Evolutionary conservation across 2,888 invertebrate species (phyloP).

Genomic region (Heliconius sara): DNA sequence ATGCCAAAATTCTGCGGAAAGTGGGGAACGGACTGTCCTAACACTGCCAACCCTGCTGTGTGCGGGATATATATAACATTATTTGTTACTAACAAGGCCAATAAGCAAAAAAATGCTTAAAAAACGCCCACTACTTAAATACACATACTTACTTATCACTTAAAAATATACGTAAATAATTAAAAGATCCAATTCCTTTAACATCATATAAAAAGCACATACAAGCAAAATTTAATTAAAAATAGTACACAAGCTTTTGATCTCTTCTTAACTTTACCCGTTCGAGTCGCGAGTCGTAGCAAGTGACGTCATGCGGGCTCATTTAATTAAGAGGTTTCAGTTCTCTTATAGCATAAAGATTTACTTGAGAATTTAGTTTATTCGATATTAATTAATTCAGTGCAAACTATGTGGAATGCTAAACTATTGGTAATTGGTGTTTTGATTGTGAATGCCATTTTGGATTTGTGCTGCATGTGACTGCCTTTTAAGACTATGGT

Average conservation of each 20-base stretch:
- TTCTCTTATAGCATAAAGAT: constrained; percentile 32
- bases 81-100: not conserved
- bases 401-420: not conserved
- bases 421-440: not conserved
- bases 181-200: not conserved
- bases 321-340: constrained; percentile 48
- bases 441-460: not conserved
- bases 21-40: too few relatives aligned
- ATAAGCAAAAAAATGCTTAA: not conserved
- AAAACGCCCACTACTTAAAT: not conserved
- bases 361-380: constrained; percentile 29
- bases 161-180: not conserved
- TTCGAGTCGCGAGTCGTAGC: constrained; percentile 45
- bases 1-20: too few relatives aligned
- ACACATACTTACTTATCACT: not conserved
- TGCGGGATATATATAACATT: too few relatives aligned
- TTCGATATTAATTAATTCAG: constrained; percentile 26
- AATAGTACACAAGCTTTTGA: constrained; percentile 47
- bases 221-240: constrained; percentile 46
- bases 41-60: too few relatives aligned
- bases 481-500: too few relatives aligned
- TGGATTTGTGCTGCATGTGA: too few relatives aligned
- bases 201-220: constrained; percentile 17
- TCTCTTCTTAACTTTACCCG: constrained; percentile 45
- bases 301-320: constrained; percentile 52